Percentiles rank a stretch among this genome's conserved stretches.
Evolutionary conservation across 2,888 invertebrate species (phyloP).

Genomic region (Eristalis pertinax): DNA sequence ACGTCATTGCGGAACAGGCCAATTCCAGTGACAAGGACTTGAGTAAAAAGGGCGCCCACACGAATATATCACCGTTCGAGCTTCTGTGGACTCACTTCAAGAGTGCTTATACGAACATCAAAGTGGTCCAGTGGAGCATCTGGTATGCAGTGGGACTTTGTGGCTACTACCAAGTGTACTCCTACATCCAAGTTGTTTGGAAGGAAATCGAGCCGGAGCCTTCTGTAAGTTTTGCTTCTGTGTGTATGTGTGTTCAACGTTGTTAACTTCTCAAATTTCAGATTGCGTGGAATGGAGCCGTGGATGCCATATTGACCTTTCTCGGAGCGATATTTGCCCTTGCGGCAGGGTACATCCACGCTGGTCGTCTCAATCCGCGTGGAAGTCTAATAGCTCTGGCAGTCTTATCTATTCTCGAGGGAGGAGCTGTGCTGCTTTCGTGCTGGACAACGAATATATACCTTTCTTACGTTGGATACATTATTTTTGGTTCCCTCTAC

Average conservation of each 20-base stretch:
- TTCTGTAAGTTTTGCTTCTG: slow-evolving; percentile 73
- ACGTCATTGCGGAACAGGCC: background rate
- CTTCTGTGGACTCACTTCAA: slow-evolving; percentile 84
- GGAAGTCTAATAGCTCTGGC: slow-evolving; percentile 82
- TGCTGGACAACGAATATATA: slow-evolving; percentile 84
- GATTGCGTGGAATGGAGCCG: slow-evolving; percentile 87
- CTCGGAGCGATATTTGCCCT: slow-evolving; percentile 85
- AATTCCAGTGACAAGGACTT: background rate
- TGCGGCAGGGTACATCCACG: slow-evolving; percentile 82
- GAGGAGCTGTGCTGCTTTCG: slow-evolving; percentile 83
- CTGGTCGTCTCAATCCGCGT: slow-evolving; percentile 77
- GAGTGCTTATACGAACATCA: slow-evolving; percentile 84
- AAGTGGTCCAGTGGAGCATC: slow-evolving; percentile 88
- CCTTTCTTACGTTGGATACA: slow-evolving; percentile 89
- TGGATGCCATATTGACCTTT: slow-evolving; percentile 89
- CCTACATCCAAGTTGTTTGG: slow-evolving; percentile 89
- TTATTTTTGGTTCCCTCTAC: slow-evolving; percentile 89
- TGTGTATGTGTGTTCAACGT: background rate
- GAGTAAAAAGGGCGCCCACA: slow-evolving; percentile 77
- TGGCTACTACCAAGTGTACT: slow-evolving; percentile 87
- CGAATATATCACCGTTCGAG: slow-evolving; percentile 72
- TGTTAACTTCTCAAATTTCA: slow-evolving; percentile 4
- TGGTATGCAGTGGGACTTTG: slow-evolving; percentile 90
- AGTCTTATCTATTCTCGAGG: slow-evolving; percentile 83
- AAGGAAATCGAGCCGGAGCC: slow-evolving; percentile 82